Evolutionary conservation across 1,140 invertebrate genomes (phyloP), one percentile per base, ranked within the genome.

Genomic region (Triops longicaudatus): DNA sequence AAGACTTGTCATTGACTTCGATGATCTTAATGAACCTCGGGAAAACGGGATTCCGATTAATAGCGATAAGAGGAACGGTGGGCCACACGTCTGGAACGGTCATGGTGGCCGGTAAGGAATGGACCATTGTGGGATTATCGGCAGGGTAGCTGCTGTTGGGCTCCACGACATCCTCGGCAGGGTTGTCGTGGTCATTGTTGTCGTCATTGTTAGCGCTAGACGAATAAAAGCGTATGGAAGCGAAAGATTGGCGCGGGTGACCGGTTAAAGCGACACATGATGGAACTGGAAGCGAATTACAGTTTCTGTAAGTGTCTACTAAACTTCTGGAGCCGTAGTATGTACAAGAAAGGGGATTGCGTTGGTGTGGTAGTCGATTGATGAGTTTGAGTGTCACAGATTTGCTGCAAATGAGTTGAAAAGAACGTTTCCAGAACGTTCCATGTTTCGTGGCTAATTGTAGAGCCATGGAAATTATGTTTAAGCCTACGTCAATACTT

Each of bases 11-110:
- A 26, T 91, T 90, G 17, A 99, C 87, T 86, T 99, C 97, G 79
- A 99, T 91, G 79, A 99, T 90, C 87, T 99, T 99, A 78, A 98
- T 96, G 86, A 99, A 99, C 81, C 94, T 89, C 63, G 98, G 98
- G 87, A 99, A 99, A 1, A 99, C 92, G 43, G 97, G 97, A 87
- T 97, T 96, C 81, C 95, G 89, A 81, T 88, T 92, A 77, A 99
- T 92, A 2, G 97, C 95, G 81, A 99, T 93, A 14, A 99, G 89
- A 71, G 98, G 98, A 10, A 99, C 90, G 84, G 94, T 90, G 9
- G 98, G 97, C 91, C 95, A 99, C 31, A 94, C 89, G 85, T 99
- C 97, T 10, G 98, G 98, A n/a, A 99, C 93, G 17, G 92, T 93
- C 74, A 97, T 91, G 4, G 96, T 92, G 0, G 93, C 93, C 74